Evolutionary conservation across 2,113 vertebrate genomes (phyloP).

Genomic region (Entomyzon cyanotis): DNA sequence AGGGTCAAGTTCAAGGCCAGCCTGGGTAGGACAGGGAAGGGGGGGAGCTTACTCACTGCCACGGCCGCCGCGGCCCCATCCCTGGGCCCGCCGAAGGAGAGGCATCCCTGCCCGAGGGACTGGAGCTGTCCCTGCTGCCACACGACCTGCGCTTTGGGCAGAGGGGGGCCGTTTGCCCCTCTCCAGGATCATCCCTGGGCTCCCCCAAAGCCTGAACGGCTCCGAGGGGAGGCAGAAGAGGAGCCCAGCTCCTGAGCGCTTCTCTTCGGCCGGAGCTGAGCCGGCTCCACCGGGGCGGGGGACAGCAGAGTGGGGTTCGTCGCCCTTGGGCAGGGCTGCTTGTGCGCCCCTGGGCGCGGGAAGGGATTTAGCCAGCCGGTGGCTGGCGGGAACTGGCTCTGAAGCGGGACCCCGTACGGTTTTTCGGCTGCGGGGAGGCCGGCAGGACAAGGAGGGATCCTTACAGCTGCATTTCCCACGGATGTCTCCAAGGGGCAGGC

Average conservation of each 20-base stretch:
- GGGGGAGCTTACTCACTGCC: not conserved
- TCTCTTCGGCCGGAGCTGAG: not conserved
- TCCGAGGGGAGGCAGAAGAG: not conserved
- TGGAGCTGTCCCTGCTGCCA: not conserved
- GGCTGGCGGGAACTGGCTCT: not conserved
- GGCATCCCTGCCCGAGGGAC: not conserved
- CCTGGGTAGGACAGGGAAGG: not conserved
- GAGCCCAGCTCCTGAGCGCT: not conserved
- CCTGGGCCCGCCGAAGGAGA: not conserved
- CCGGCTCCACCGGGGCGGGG: not conserved
- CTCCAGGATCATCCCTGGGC: not conserved
- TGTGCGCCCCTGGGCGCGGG: fast-evolving
- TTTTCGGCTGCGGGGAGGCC: not conserved
- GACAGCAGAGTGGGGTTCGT: fast-evolving
- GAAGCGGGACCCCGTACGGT: not conserved
- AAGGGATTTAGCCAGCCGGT: not conserved
- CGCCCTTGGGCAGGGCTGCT: not conserved
- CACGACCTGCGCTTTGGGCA: not conserved
- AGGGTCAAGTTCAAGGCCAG: constrained; percentile 81
- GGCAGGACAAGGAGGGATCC: not conserved
- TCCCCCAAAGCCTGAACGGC: not conserved
- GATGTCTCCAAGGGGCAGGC: constrained; percentile 44
- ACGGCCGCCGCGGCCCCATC: not conserved
- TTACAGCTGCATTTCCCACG: constrained; percentile 26
- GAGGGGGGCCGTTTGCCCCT: not conserved